Percentiles rank a stretch among this genome's conserved stretches.
phyloP scores from a whole-genome alignment of 2,888 invertebrate species.

The Drosophila mettleri region DNA sequence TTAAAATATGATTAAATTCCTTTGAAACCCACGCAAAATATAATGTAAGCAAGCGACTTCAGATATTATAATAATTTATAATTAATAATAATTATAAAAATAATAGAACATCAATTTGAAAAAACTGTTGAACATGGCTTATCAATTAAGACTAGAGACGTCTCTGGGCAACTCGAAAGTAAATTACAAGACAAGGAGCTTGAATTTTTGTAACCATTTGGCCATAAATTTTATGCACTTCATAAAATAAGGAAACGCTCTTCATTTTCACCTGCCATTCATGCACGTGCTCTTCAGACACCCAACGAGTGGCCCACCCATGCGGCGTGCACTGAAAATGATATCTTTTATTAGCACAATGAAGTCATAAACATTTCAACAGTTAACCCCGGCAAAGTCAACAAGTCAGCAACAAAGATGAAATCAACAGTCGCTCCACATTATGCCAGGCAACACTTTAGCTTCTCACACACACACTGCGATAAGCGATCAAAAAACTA shows the following conservation, averaged over 20 bases:
- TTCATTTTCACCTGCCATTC: constrained; percentile 47
- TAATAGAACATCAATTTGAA: background rate
- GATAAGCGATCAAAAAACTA: constrained; percentile 75
- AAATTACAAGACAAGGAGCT: background rate
- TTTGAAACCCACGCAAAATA: no score
- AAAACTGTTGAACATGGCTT: background rate
- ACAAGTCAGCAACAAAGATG: constrained; percentile 78
- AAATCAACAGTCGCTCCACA: constrained; percentile 69
- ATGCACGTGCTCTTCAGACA: constrained; percentile 39
- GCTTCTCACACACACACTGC: constrained; percentile 17
- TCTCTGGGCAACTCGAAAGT: background rate
- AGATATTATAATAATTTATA: no score
- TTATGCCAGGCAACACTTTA: constrained; percentile 34
- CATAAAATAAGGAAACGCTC: constrained; percentile 27
- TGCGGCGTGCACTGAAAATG: constrained; percentile 51
- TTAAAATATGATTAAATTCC: no score
- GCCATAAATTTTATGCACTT: constrained; percentile 17
- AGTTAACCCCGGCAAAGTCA: constrained; percentile 74
- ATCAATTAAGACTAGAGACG: background rate
- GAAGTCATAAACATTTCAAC: constrained; percentile 79
- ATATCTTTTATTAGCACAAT: constrained; percentile 77
- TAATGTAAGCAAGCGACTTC: no score
- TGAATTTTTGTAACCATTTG: background rate
- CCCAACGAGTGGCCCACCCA: background rate
- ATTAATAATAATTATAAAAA: no score